Percentiles rank a stretch among this genome's conserved stretches.
These are phyloP conservation scores for Ceratina calcarata DNA, from an alignment of 1,140 invertebrate genomes.

Conservation along the genomic window DNA sequence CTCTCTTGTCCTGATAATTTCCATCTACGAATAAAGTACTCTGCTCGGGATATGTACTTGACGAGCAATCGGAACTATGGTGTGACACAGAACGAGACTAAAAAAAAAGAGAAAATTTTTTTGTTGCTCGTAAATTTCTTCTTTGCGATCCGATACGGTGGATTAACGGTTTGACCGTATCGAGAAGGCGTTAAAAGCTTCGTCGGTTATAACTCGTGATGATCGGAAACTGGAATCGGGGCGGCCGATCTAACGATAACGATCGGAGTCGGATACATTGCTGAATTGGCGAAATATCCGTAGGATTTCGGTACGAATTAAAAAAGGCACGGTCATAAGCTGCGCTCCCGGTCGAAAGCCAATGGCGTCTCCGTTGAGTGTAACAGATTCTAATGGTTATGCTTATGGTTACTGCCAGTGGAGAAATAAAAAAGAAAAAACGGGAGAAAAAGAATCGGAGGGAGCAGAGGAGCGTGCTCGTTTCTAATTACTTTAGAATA, in stretches of 20 bases:
- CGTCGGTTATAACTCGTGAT: slow-evolving; percentile 50
- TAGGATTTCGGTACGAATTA: slow-evolving; percentile 43
- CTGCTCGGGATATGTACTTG: background rate
- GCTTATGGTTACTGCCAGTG: slow-evolving; percentile 57
- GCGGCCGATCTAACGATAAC: slow-evolving; percentile 56
- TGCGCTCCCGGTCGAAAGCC: slow-evolving; percentile 13
- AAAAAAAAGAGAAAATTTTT: background rate
- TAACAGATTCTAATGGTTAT: slow-evolving; percentile 74
- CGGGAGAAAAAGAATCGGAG: slow-evolving; percentile 8
- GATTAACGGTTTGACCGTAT: slow-evolving; percentile 56
- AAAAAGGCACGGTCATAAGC: slow-evolving; percentile 38
- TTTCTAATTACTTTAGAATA: slow-evolving; percentile 66
- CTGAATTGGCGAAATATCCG: slow-evolving; percentile 31
- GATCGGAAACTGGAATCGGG: slow-evolving; percentile 26
- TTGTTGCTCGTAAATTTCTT: slow-evolving; percentile 34
- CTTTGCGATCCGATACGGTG: slow-evolving; percentile 26
- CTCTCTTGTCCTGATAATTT: background rate
- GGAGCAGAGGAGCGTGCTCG: slow-evolving; percentile 4
- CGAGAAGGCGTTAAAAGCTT: slow-evolving; percentile 61
- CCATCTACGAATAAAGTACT: background rate
- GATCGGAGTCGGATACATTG: slow-evolving; percentile 19
- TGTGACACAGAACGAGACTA: background rate
- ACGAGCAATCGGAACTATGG: background rate
- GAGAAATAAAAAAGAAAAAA: slow-evolving; percentile 24
- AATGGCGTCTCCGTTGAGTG: slow-evolving; percentile 59